phyloP scores from a whole-genome alignment of 1,140 invertebrate species.

The Papilio dardanus region DNA sequence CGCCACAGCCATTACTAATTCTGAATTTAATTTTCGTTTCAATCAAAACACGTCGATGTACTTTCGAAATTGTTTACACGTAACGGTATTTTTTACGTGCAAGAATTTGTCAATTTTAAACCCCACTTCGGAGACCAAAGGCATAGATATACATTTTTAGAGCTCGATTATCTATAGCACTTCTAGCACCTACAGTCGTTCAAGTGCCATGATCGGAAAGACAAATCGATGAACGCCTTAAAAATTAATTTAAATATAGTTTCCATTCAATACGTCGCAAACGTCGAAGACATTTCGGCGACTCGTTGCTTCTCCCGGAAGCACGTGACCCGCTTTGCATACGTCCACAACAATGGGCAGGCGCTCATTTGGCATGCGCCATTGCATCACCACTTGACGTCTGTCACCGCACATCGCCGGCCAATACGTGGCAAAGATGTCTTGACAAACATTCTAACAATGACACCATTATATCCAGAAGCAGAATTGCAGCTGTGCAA shows the following conservation, averaged over 20 bases:
- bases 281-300: conserved; percentile 40
- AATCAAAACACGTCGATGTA: conserved; percentile 10
- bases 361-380: conserved; percentile 48
- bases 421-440: conserved; percentile 27
- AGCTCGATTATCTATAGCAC: background rate
- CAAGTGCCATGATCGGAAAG: background rate
- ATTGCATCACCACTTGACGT: conserved; percentile 47
- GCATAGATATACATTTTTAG: background rate
- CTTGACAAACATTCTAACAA: conserved; percentile 32
- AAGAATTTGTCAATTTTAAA: background rate
- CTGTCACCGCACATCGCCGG: conserved; percentile 41
- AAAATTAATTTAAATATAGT: background rate
- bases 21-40: conserved; percentile 36
- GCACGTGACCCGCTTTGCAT: conserved; percentile 65
- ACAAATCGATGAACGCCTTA: too few relatives aligned
- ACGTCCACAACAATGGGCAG: conserved; percentile 56
- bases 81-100: background rate
- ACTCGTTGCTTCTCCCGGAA: conserved; percentile 49
- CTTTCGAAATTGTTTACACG: conserved; percentile 10
- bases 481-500: background rate
- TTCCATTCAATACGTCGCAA: background rate
- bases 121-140: background rate
- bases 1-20: conserved; percentile 36
- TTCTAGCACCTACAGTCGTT: background rate
- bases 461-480: conserved; percentile 3